Conservation (phyloP, 2,888 invertebrate genomes). For the Alsophila aescularia region DNA sequence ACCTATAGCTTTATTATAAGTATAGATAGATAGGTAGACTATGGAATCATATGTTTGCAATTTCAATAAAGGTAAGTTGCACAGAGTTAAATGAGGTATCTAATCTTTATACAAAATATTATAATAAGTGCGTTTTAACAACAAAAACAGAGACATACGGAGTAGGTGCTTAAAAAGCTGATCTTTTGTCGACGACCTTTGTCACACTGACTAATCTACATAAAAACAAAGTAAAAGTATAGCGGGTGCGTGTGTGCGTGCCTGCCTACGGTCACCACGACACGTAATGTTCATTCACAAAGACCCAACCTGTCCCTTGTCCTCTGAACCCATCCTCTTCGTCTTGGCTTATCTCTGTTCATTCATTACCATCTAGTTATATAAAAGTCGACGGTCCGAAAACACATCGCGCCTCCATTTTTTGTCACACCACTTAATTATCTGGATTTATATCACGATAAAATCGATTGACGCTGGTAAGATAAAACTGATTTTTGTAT, state of each 20-base stretch:
- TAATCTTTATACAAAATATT: not conserved
- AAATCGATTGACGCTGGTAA: slow-evolving; percentile 63
- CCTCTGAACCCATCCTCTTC: slow-evolving; percentile 71
- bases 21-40: no score
- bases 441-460: slow-evolving; percentile 81
- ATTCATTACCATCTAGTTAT: slow-evolving; percentile 84
- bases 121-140: not conserved
- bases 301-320: slow-evolving; percentile 69
- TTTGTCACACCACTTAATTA: slow-evolving; percentile 84
- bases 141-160: not conserved
- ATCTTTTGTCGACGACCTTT: slow-evolving; percentile 43
- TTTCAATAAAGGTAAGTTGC: not conserved
- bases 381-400: slow-evolving; percentile 81
- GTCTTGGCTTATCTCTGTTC: slow-evolving; percentile 78
- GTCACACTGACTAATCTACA: slow-evolving; percentile 48
- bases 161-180: not conserved
- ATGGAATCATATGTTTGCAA: no score
- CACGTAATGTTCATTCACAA: slow-evolving; percentile 68
- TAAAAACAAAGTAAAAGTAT: slow-evolving; percentile 50
- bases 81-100: not conserved
- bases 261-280: slow-evolving; percentile 43
- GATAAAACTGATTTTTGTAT: slow-evolving; percentile 41
- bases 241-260: slow-evolving; percentile 20
- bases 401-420: slow-evolving; percentile 81
- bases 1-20: no score